Base-by-base conservation (phyloP, 2,113 vertebrate species). In the Dissostichus mawsoni region DNA sequence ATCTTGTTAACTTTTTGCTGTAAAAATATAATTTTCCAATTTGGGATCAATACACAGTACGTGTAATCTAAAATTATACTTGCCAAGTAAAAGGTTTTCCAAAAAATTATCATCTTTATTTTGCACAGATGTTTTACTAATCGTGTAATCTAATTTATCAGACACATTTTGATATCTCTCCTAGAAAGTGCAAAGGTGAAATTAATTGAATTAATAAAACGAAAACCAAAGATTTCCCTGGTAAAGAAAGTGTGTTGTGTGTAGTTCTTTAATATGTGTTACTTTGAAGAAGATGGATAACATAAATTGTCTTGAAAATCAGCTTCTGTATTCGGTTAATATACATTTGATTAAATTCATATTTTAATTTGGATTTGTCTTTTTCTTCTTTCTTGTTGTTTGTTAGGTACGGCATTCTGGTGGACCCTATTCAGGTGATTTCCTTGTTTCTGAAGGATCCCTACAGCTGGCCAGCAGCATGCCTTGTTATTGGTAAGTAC, bases 401-500 rank as follows among this genome's bases (percentile, higher is more conserved):
- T 73, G 45, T 52, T 69, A 98, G 97, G 90, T 96, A 98, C 3
- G 97, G 97, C 8, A 89, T 98, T 69, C 83, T 98, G 74, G 97
- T 98, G 82, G 97, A 98, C 65, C 97, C 97, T 3, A 96, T 98
- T 91, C 96, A 97, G 89, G 95, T 98, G 82, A 79, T 97, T 64
- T 97, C 96, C 36, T 90, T 98, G 80, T 98, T 98, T 82, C 81
- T 97, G 83, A 96, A 96, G 71, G 93, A 98, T 82, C 96, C 97
- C 20, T 96, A 98, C 74, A 97, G 95, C 86, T 98, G 96, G 97
- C 97, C 97, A 2, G 95, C 96, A 41, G 91, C 89, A 25, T 98
- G 97, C 90, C 90, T 98, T 48, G 50, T 96, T 14, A 95, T 98
- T 45, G 96, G 97, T 98, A 94, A 88, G 97, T 92, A 72, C 57